These are phyloP conservation scores for Scomber japonicus DNA, from an alignment of 2,113 vertebrate species.

Conservation along the genomic window DNA sequence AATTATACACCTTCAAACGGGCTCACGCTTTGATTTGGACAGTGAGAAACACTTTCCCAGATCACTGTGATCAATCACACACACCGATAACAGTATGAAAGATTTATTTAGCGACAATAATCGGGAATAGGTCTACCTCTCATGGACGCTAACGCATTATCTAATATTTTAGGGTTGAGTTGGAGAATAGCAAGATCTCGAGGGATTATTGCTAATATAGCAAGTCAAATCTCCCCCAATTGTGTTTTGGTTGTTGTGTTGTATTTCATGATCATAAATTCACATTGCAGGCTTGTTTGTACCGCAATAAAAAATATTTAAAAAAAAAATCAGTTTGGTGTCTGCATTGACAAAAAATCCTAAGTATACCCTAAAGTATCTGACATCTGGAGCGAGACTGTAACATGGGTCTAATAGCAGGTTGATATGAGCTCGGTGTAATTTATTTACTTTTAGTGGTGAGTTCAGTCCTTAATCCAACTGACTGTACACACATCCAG, in stretches of 20 bases:
- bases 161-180: not conserved
- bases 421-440: conserved; percentile 47
- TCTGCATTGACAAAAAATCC: too few relatives aligned
- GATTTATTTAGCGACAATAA: conserved; percentile 57
- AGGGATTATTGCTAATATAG: not conserved
- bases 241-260: not conserved
- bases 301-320: not conserved
- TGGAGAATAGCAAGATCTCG: conserved; percentile 1
- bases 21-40: conserved; percentile 89
- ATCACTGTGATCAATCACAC: conserved; percentile 67
- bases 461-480: conserved; percentile 48
- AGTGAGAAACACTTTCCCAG: conserved; percentile 82
- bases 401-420: conserved; percentile 20
- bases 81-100: conserved; percentile 29
- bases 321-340: too few relatives aligned
- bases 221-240: not conserved
- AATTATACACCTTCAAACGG: conserved; percentile 97
- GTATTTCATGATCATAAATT: not conserved
- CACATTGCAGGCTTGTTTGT: not conserved
- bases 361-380: too few relatives aligned
- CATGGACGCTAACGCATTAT: not conserved
- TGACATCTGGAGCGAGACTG: conserved; percentile 1
- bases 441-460: conserved; percentile 54
- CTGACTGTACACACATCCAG: conserved; percentile 51
- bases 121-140: not conserved